These are phyloP conservation scores for Apeltes quadracus DNA, from an alignment of 2,113 vertebrate genomes.

Conservation along the genomic window DNA sequence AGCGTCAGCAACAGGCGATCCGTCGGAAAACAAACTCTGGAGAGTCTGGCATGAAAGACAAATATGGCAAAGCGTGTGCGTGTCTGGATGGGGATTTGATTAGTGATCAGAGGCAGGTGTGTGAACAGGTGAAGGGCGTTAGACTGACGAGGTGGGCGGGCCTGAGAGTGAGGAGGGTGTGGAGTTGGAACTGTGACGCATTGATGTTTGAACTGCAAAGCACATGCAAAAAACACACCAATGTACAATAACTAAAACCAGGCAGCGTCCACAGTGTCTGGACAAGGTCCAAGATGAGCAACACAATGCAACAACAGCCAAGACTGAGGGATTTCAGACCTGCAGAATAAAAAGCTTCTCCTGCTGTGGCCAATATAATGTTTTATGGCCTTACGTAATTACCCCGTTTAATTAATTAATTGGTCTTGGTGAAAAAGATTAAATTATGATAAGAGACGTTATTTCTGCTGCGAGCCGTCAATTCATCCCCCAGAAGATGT, in stretches of 20 bases:
- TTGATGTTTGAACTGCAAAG: slow-evolving; percentile 22
- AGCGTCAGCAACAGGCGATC: no score
- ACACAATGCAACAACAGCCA: slow-evolving; percentile 12
- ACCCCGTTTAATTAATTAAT: slow-evolving; percentile 26
- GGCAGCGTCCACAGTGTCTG: slow-evolving; percentile 6
- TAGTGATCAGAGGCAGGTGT: no score
- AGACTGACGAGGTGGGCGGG: no score
- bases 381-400: slow-evolving; percentile 23
- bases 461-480: slow-evolving; percentile 10
- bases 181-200: background rate
- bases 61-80: no score
- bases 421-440: slow-evolving; percentile 3
- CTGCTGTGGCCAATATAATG: background rate
- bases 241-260: slow-evolving; percentile 25
- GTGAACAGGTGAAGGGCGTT: no score
- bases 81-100: no score
- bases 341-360: slow-evolving; percentile 9
- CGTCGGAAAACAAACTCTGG: no score
- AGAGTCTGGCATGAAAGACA: no score
- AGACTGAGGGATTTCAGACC: slow-evolving; percentile 25
- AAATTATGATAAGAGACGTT: slow-evolving; percentile 15
- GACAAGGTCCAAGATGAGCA: slow-evolving; percentile 12
- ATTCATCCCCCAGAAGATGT: background rate
- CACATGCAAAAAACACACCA: slow-evolving; percentile 14
- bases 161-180: no score